Evolutionary conservation across 1,140 invertebrate species (phyloP), one percentile per base, ranked within the genome.

Genomic region (Trachymyrmex septentrionalis): DNA sequence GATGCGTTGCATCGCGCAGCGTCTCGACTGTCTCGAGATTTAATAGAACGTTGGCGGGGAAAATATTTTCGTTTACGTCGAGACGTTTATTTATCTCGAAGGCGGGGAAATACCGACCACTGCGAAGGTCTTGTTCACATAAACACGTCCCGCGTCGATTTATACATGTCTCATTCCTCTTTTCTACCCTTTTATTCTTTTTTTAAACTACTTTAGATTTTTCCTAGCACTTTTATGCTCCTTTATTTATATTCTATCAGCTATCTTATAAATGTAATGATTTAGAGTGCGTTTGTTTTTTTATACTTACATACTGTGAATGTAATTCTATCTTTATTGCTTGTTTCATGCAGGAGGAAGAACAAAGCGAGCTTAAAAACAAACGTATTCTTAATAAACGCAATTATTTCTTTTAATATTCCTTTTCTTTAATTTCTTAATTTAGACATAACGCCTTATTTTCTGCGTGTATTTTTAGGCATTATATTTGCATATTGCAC

Each of bases 81-180:
- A 77, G 14, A 27, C 10, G 57, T 77, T 64, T 77, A 77, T 64
- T 64, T 77, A 64, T 64, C 53, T n/a, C 7, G 6, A 21, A 34
- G n/a, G 14, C 9, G n/a, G 48, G 6, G 3, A 34, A 16, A 57
- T 14, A 38, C n/a, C 30, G 21, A 34, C 9, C n/a, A n/a, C n/a
- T 34, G 19, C 19, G 12, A 4, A 34, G 12, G n/a, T 34, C 19
- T 34, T 4, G 27, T 57, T 73, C 30, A 16, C 10, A 75, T 57
- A 77, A 77, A 77, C 10, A 14, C 2, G 38, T 44, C 10, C 38
- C 10, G 38, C 14, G 24, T 76, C 34, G 16, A 57, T 73, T 21
- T 27, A n/a, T 72, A 64, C 6, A 10, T 34, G 50, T 4, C 27
- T 0, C 12, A 34, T 34, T 55, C 2, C 27, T 30, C 38, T 72